A percentile compares a stretch with the other conserved stretches of the same genome.
phyloP scores from a whole-genome alignment of 2,797 vertebrate genomes.

The Bovichtus variegatus region DNA sequence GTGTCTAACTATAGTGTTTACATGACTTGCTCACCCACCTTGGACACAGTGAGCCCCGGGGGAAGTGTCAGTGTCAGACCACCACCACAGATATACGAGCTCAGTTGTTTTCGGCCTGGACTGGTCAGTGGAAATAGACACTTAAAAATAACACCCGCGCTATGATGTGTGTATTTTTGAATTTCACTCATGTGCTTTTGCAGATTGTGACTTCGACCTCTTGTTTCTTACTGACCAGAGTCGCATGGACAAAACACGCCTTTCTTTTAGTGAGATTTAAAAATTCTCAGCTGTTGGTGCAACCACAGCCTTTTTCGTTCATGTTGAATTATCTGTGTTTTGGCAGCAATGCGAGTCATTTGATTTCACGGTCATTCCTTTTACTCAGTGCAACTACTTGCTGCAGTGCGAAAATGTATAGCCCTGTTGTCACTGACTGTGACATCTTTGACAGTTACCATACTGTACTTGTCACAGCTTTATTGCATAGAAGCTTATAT shows the following conservation, averaged over 20 bases:
- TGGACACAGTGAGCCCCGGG: conserved; percentile 47
- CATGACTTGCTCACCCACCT: conserved; percentile 52
- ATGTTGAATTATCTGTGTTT: conserved; percentile 64
- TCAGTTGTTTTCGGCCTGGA: conserved; percentile 68
- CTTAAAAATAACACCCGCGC: conserved; percentile 68
- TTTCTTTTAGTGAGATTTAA: conserved; percentile 37
- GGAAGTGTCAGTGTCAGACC: conserved; percentile 65
- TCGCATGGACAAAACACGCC: conserved; percentile 38
- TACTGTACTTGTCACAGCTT: conserved; percentile 38
- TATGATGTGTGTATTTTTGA: conserved; percentile 14
- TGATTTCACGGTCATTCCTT: conserved; percentile 74
- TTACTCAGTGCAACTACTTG: conserved; percentile 56
- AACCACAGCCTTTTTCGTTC: conserved; percentile 10
- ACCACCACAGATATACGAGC: conserved; percentile 69
- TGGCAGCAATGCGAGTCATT: conserved; percentile 69
- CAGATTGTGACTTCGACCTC: conserved; percentile 46
- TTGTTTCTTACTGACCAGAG: conserved; percentile 15
- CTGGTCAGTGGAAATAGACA: conserved; percentile 69
- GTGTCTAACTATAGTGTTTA: conserved; percentile 45
- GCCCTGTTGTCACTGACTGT: conserved; percentile 36
- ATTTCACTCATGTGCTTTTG: conserved; percentile 5
- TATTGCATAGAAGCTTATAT: conserved; percentile 14
- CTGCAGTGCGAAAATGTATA: conserved; percentile 59
- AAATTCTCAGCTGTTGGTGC: conserved; percentile 61
- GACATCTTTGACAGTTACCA: conserved; percentile 51